phyloP scores from a whole-genome alignment of 2,113 vertebrate species.

The Hippocampus zosterae region DNA sequence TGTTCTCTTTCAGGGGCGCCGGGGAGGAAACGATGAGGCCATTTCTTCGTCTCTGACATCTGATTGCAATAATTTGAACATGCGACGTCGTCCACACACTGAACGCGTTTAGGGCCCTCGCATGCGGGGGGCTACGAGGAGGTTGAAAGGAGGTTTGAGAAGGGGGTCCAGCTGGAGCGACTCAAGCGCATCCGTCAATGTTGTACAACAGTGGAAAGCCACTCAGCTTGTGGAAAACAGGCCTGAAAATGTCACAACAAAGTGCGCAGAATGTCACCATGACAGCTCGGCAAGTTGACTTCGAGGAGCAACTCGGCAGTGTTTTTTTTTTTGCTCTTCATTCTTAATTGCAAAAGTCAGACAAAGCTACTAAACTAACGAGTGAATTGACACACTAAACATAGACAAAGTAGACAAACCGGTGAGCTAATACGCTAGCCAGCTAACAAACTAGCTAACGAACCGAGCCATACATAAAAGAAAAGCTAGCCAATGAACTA shows the following conservation, averaged over 20 bases:
- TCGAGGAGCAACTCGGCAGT: too few relatives aligned
- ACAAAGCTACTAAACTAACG: neutral
- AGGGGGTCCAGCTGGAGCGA: slow-evolving; percentile 1
- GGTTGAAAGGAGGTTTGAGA: neutral
- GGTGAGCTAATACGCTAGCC: too few relatives aligned
- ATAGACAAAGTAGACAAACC: neutral
- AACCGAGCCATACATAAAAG: too few relatives aligned
- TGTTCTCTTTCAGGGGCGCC: slow-evolving; percentile 55
- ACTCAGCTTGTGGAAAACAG: neutral
- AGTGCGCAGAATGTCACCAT: neutral
- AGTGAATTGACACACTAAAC: neutral
- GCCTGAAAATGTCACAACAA: neutral
- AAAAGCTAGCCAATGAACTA: too few relatives aligned
- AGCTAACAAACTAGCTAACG: too few relatives aligned
- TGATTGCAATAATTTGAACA: slow-evolving; percentile 66
- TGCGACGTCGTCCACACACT: slow-evolving; percentile 32
- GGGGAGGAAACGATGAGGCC: slow-evolving; percentile 55
- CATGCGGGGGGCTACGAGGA: neutral
- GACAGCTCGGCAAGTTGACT: neutral
- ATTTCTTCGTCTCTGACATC: slow-evolving; percentile 59
- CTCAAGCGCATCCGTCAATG: neutral
- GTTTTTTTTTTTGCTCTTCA: neutral
- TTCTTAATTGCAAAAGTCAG: neutral
- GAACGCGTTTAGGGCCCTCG: slow-evolving; percentile 26
- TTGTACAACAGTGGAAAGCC: neutral